Evolutionary conservation across 2,113 vertebrate species (phyloP).

Genomic region (Hemiscyllium ocellatum): DNA sequence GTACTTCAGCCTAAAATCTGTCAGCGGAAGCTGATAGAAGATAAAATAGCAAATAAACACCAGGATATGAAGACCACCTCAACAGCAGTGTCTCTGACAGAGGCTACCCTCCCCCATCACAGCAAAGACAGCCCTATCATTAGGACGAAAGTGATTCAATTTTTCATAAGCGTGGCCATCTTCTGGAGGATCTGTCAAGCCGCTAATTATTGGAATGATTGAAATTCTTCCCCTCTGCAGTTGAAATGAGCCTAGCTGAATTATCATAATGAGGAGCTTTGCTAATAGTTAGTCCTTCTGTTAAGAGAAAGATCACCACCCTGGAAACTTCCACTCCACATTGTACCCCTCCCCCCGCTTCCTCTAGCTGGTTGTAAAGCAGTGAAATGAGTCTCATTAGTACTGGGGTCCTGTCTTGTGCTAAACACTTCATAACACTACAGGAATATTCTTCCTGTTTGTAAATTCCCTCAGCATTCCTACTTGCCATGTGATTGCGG

Average conservation of each 20-base stretch:
- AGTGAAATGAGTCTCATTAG: constrained; percentile 13
- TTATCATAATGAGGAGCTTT: constrained; percentile 33
- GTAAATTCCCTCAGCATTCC: background rate
- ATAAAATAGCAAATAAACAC: background rate
- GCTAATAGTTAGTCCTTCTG: background rate
- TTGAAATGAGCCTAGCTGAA: background rate
- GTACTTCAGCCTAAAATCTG: background rate
- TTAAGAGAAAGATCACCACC: constrained; percentile 9
- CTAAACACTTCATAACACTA: background rate
- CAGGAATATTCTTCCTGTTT: background rate
- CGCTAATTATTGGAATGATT: constrained; percentile 27
- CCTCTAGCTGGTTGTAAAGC: background rate
- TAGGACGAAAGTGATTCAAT: background rate
- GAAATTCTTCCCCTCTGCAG: constrained; percentile 29
- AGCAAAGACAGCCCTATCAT: background rate
- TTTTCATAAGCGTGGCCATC: background rate
- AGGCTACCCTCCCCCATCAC: constrained; percentile 14
- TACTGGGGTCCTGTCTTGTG: background rate
- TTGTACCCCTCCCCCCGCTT: background rate
- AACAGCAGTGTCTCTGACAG: background rate
- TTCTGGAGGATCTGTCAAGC: constrained; percentile 16
- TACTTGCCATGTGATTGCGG: background rate
- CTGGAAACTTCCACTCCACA: too few species aligned
- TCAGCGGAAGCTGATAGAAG: background rate
- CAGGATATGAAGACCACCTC: background rate